Conservation (phyloP, 2,113 vertebrate species). For the Crypturellus undulatus region DNA sequence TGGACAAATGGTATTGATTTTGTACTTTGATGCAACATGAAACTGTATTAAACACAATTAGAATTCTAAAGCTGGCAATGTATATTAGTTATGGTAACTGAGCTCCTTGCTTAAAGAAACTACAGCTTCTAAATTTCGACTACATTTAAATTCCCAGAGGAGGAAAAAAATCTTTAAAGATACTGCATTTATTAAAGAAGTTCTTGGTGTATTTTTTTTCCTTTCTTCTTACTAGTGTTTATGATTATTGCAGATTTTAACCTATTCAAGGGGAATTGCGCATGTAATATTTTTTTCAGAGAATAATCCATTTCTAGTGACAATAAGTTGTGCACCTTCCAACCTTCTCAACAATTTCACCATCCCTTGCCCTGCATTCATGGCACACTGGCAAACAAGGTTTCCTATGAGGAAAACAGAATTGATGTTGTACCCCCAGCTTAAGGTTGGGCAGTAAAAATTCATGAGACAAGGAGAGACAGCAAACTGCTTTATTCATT, state of each 20-base stretch:
- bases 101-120: slow-evolving; percentile 52
- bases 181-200: slow-evolving; percentile 33
- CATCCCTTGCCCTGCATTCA: slow-evolving; percentile 5
- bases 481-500: slow-evolving; percentile 7
- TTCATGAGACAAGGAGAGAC: slow-evolving; percentile 36
- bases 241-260: slow-evolving; percentile 1
- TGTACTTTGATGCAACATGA: slow-evolving; percentile 91
- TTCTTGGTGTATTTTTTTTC: not conserved
- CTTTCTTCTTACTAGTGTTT: not conserved
- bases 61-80: slow-evolving; percentile 81
- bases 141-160: slow-evolving; percentile 19
- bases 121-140: slow-evolving; percentile 36
- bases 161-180: slow-evolving; percentile 25
- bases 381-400: slow-evolving; percentile 8
- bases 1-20: slow-evolving; percentile 98
- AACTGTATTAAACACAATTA: slow-evolving; percentile 96
- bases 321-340: not conserved
- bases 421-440: slow-evolving; percentile 15
- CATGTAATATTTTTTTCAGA: not conserved
- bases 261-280: slow-evolving; percentile 9
- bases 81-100: slow-evolving; percentile 79
- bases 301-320: slow-evolving; percentile 11
- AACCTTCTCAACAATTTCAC: slow-evolving; percentile 28
- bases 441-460: slow-evolving; percentile 55
- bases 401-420: slow-evolving; percentile 60